phyloP scores from a whole-genome alignment of 2,888 invertebrate genomes.

The Pseudeuparius sepicola region DNA sequence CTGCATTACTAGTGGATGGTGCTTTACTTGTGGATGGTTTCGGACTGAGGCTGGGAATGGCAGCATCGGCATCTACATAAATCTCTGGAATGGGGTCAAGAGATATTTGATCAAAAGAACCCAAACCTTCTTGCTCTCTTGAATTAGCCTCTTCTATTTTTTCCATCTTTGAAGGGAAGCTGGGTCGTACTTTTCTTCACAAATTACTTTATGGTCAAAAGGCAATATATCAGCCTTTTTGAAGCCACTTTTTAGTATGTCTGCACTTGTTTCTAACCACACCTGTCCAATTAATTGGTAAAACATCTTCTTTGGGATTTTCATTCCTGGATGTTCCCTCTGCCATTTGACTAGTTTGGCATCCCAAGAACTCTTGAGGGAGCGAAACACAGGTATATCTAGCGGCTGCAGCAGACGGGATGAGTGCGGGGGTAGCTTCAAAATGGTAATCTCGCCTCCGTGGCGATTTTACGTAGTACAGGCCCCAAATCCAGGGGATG shows the following conservation, averaged over 20 bases:
- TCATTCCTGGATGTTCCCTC: conserved; percentile 9
- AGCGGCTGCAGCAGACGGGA: conserved; percentile 8
- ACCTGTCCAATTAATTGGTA: conserved; percentile 6
- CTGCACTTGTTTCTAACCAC: conserved; percentile 5
- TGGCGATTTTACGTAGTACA: too few species aligned
- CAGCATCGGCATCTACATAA: too few species aligned
- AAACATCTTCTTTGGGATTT: conserved; percentile 10
- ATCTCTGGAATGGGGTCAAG: too few species aligned
- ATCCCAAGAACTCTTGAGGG: conserved; percentile 10
- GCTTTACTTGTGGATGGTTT: too few species aligned
- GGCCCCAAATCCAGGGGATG: too few species aligned
- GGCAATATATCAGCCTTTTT: conserved; percentile 14
- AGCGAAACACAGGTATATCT: conserved; percentile 6
- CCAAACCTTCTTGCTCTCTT: too few species aligned
- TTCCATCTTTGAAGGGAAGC: too few species aligned
- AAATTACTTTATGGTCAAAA: conserved; percentile 13
- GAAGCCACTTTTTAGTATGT: conserved; percentile 14
- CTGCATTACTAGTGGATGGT: too few species aligned
- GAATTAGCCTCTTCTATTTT: too few species aligned
- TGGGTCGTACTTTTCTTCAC: conserved; percentile 18
- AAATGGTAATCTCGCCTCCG: conserved; percentile 3
- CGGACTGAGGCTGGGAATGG: too few species aligned
- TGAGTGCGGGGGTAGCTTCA: conserved; percentile 4
- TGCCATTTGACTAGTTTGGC: conserved; percentile 10
- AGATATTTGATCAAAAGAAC: too few species aligned